A percentile compares a stretch with the other conserved stretches of the same genome.
These are phyloP conservation scores for Plebejus argus DNA, from an alignment of 2,888 invertebrate species.

Conservation along the genomic window DNA sequence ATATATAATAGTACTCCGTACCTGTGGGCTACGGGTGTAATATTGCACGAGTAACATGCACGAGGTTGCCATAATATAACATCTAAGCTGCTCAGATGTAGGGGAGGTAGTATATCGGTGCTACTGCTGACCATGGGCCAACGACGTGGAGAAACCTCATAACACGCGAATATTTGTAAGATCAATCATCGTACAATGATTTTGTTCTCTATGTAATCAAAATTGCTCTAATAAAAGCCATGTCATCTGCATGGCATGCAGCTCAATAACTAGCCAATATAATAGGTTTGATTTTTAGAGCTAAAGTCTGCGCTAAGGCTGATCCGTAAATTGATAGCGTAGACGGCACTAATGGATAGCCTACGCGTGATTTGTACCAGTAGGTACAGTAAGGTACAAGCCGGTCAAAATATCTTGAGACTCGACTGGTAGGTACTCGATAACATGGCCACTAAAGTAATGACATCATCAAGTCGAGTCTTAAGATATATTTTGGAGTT, in stretches of 20 bases:
- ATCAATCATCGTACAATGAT: too few species aligned
- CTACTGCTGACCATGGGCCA: too few species aligned
- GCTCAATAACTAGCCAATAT: background rate
- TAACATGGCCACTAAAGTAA: background rate
- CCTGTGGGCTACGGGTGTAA: too few species aligned
- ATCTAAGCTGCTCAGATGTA: too few species aligned
- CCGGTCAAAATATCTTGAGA: background rate
- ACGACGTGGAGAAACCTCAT: too few species aligned
- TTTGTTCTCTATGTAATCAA: background rate
- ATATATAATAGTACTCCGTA: too few species aligned
- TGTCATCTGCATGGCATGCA: background rate
- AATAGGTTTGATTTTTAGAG: background rate
- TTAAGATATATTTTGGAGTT: background rate
- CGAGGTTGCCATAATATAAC: too few species aligned
- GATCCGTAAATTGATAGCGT: background rate
- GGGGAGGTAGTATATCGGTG: too few species aligned
- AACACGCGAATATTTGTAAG: too few species aligned
- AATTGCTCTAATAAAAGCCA: background rate
- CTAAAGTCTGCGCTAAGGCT: background rate
- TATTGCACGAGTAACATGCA: too few species aligned
- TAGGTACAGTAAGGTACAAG: background rate
- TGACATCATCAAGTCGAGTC: background rate
- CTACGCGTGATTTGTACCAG: background rate
- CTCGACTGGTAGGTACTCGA: background rate
- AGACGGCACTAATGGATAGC: conserved; percentile 8